phyloP scores from a whole-genome alignment of 2,888 invertebrate genomes.

The Caenorhabditis sp. region DNA sequence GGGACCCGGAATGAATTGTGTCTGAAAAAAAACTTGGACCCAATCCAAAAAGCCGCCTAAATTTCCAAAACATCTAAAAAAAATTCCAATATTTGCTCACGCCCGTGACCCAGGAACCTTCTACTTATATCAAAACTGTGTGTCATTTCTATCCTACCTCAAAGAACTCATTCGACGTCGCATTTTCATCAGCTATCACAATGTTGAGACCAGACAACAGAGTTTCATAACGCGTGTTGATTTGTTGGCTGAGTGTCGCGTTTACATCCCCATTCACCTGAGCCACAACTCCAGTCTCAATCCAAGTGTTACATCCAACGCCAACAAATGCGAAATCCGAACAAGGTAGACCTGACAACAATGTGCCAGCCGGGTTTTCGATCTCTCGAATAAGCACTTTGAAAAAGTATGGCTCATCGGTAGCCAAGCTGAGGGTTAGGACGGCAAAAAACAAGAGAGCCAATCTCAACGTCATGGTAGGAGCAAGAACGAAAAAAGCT shows the following conservation, averaged over 20 bases:
- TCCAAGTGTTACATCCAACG: conserved; percentile 24
- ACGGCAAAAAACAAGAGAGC: not conserved
- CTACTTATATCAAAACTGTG: too few relatives aligned
- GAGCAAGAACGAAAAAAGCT: not conserved
- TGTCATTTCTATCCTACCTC: too few relatives aligned
- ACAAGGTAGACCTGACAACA: conserved; percentile 21
- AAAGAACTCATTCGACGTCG: not conserved
- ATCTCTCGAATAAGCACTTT: conserved; percentile 26
- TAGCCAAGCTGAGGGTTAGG: not conserved
- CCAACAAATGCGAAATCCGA: conserved; percentile 30
- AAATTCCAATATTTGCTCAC: not conserved
- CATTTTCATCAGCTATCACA: conserved; percentile 12
- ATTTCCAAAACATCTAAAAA: too few relatives aligned
- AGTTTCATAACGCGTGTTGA: conserved; percentile 17
- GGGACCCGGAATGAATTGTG: too few relatives aligned
- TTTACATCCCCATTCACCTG: not conserved
- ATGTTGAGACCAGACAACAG: conserved; percentile 18
- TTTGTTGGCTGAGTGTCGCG: not conserved
- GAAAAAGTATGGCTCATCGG: conserved; percentile 7
- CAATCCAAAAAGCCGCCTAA: too few relatives aligned
- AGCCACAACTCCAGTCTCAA: conserved; percentile 13
- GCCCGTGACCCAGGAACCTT: not conserved
- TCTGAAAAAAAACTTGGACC: too few relatives aligned
- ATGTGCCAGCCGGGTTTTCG: conserved; percentile 35
- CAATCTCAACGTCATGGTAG: not conserved